These are phyloP conservation scores for Linnaemya tessellans DNA, from an alignment of 2,888 invertebrate species.

Conservation along the genomic window DNA sequence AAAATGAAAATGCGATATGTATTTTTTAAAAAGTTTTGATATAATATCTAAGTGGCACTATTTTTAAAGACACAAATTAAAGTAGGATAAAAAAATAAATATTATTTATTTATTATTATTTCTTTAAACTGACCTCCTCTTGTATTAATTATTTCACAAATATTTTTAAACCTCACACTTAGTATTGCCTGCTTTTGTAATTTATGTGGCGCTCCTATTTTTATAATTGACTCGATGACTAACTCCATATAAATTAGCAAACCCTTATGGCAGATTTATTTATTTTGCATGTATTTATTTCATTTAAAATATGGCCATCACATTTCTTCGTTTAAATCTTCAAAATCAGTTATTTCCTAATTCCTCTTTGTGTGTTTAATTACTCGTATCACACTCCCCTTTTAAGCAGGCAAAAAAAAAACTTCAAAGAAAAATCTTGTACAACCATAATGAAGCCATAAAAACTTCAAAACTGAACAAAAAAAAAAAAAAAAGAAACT, in stretches of 20 bases:
- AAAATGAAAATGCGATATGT: no score
- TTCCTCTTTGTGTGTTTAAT: neutral
- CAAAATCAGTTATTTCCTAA: neutral
- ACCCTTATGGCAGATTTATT: neutral
- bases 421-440: conserved; percentile 27
- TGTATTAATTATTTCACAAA: no score
- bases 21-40: no score
- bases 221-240: no score
- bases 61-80: no score
- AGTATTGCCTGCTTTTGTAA: neutral
- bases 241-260: neutral
- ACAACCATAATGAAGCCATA: conserved; percentile 45
- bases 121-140: no score
- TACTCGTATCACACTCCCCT: conserved; percentile 14
- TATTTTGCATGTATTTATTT: neutral
- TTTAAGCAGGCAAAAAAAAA: conserved; percentile 4
- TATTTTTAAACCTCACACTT: no score
- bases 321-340: neutral
- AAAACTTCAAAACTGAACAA: conserved; percentile 15
- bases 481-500: neutral
- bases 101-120: no score
- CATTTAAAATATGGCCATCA: neutral
- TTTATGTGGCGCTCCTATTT: neutral
- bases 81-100: no score
- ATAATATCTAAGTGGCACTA: no score